Evolutionary conservation across 2,113 vertebrate species (phyloP).

Genomic region (Bufo gargarizans): DNA sequence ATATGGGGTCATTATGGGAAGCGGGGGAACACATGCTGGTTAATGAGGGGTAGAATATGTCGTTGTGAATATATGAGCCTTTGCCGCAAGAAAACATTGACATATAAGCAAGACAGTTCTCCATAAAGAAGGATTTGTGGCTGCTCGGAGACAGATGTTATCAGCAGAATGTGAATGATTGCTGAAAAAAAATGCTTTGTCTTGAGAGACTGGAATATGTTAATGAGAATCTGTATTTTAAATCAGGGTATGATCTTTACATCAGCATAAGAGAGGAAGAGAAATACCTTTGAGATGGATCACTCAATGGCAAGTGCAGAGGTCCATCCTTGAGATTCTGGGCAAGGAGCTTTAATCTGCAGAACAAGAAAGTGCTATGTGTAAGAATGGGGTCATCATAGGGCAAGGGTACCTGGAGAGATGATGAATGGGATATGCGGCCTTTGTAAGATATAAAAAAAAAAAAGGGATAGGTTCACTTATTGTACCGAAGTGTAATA

Average conservation of each 20-base stretch:
- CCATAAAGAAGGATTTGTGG: constrained; percentile 18
- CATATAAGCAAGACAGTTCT: neutral
- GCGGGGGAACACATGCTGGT: neutral
- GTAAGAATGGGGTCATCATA: neutral
- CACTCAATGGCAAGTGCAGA: neutral
- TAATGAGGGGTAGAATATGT: constrained; percentile 19
- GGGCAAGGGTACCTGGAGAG: neutral
- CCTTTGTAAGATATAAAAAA: neutral
- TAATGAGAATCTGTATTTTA: constrained; percentile 17
- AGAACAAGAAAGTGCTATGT: constrained; percentile 20
- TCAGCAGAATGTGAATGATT: constrained; percentile 9
- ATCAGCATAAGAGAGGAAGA: neutral
- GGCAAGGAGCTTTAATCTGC: constrained; percentile 10
- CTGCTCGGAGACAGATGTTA: neutral
- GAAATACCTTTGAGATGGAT: constrained; percentile 8
- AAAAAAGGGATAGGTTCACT: neutral
- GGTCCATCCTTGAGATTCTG: constrained; percentile 6
- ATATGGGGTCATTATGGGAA: constrained; percentile 18
- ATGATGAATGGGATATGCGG: neutral
- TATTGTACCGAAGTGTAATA: neutral
- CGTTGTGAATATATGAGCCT: neutral
- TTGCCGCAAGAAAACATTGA: constrained; percentile 2
- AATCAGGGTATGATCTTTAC: neutral
- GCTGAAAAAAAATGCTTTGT: neutral
- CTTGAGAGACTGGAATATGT: neutral